These are phyloP conservation scores for Poeciliopsis turrubarensis DNA, from an alignment of 2,113 vertebrate genomes.

Conservation along the genomic window DNA sequence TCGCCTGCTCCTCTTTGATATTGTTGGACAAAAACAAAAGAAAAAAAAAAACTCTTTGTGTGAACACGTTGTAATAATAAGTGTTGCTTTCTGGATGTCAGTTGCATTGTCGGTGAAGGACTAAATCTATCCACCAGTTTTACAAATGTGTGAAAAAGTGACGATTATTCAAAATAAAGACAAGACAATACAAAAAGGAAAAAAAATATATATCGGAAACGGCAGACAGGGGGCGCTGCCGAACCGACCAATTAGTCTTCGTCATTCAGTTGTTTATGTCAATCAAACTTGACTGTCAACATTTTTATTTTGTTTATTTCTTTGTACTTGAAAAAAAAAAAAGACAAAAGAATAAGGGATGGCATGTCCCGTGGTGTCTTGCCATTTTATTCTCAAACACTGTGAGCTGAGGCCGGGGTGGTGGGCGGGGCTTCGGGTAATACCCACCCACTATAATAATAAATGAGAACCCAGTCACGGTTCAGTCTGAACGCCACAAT, in stretches of 20 bases:
- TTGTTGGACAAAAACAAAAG: slow-evolving; percentile 77
- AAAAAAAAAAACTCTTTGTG: slow-evolving; percentile 51
- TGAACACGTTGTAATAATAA: slow-evolving; percentile 81
- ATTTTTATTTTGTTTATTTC: slow-evolving; percentile 63
- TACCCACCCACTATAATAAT: slow-evolving; percentile 65
- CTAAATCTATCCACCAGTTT: slow-evolving; percentile 80
- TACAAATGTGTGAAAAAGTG: slow-evolving; percentile 58
- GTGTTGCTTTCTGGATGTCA: slow-evolving; percentile 86
- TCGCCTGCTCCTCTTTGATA: slow-evolving; percentile 85
- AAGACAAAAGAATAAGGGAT: slow-evolving; percentile 64
- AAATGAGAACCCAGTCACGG: slow-evolving; percentile 34
- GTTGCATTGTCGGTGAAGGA: slow-evolving; percentile 84
- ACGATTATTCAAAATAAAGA: slow-evolving; percentile 41
- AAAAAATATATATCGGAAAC: slow-evolving; percentile 24
- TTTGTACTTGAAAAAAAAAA: slow-evolving; percentile 82
- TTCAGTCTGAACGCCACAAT: slow-evolving; percentile 68
- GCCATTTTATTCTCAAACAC: slow-evolving; percentile 83
- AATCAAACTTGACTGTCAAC: slow-evolving; percentile 81
- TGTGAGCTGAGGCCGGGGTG: slow-evolving; percentile 77
- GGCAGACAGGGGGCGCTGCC: slow-evolving; percentile 60
- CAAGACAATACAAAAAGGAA: slow-evolving; percentile 31
- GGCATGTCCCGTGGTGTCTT: slow-evolving; percentile 72
- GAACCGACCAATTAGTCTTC: slow-evolving; percentile 69
- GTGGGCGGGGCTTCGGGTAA: slow-evolving; percentile 52
- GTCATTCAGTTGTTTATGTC: slow-evolving; percentile 73